Base-by-base conservation (phyloP, 2,888 invertebrate genomes). In the Papilio demoleus region DNA sequence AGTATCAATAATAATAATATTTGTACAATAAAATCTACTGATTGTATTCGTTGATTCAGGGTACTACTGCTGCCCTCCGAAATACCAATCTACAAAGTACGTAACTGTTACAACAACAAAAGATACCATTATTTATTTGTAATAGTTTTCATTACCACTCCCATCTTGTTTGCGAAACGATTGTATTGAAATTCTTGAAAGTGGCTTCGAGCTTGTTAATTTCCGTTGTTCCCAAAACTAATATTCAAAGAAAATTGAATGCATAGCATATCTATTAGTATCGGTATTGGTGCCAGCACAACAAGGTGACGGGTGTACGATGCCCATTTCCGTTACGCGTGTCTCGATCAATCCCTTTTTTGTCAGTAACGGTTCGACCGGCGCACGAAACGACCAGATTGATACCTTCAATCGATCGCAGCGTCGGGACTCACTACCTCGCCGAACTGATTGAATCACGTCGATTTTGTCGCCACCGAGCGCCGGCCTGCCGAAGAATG, bases 401-500 rank as follows among this genome's bases (percentile, higher is more conserved):
- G 90, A 91, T 91, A 89, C 90, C 87, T 90, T 87, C 88, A 85
- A 89, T 90, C 89, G 87, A 84, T 84, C 79, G 78, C 80, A 82
- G 84, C 85, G 86, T 87, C 88, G 83, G 88, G 85, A 87, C 86
- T 84, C 87, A 79, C 81, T 83, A 84, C 80, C 76, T 84, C 79
- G 81, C 80, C 85, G 50, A 86, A 84, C 88, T 89, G 91, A 92
- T 92, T 91, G 86, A 88, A 91, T 92, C 90, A 90, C 88, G 88
- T 90, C 87, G 88, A 86, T 85, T 86, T 86, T 84, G 83, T 87
- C 86, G 82, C 80, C 74, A 72, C 70, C 76, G 75, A 77, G 75
- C 74, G 72, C 71, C 73, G 72, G 67, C 73, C 65, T 67, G 47
- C 73, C 72, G 79, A 77, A 76, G 77, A 85, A 85, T 86, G 84